phyloP scores from a whole-genome alignment of 2,797 vertebrate species.

The Phylloscopus collybita region DNA sequence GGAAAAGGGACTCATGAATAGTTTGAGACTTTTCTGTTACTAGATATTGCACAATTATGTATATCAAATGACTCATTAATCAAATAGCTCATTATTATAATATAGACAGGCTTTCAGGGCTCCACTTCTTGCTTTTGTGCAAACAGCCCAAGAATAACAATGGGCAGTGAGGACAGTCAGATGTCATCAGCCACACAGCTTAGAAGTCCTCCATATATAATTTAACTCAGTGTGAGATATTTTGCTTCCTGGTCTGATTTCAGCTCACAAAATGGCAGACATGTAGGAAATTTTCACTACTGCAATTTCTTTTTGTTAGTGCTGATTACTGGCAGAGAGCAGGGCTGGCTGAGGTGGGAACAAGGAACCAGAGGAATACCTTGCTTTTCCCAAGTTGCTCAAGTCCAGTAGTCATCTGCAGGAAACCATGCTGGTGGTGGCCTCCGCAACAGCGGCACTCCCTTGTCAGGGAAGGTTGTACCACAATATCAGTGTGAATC shows the following conservation, averaged over 20 bases:
- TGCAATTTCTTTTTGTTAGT: background rate
- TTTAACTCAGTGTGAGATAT: slow-evolving; percentile 17
- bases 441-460: accelerated
- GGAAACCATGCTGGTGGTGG: accelerated
- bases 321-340: background rate
- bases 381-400: background rate
- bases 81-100: slow-evolving; percentile 22
- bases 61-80: slow-evolving; percentile 63
- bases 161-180: background rate
- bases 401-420: background rate
- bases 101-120: background rate
- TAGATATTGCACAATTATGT: slow-evolving; percentile 61
- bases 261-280: background rate
- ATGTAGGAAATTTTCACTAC: background rate
- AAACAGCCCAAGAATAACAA: background rate
- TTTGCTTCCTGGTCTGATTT: slow-evolving; percentile 43
- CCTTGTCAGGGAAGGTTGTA: accelerated
- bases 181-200: background rate
- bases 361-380: accelerated
- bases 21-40: slow-evolving; percentile 67
- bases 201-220: slow-evolving; percentile 8
- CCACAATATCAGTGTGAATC: accelerated
- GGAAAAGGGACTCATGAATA: slow-evolving; percentile 66
- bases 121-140: background rate
- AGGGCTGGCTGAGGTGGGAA: background rate